Base-by-base conservation (phyloP, 2,113 vertebrate species). In the Vombatus ursinus region DNA sequence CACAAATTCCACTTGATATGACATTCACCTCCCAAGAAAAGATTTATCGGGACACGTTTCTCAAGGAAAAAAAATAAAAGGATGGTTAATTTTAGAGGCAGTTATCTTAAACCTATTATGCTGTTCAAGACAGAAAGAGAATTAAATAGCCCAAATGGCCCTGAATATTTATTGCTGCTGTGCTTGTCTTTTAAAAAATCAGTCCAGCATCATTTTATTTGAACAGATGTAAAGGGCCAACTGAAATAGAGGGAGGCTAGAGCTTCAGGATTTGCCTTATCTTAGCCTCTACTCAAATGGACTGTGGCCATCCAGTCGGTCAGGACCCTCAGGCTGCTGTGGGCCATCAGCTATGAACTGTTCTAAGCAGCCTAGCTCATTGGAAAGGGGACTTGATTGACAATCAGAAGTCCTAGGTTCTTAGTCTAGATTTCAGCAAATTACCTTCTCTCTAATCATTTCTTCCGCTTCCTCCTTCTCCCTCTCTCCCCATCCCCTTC, bases 121-220 rank as follows among this genome's bases (percentile, higher is more conserved):
- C 68, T 54, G 90, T 52, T 94, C 31, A 53, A 91, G 96, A 91
- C 54, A 24, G 94, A 95, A 95, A 89, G 90, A 93, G 92, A 93
- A 93, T 92, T 94, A 95, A 8, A 89, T 68, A 96, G 92, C 77
- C 37, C 49, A 94, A 96, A 96, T 25, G 89, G 77, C 49, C 94
- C 1, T 1, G 93, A 96, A 92, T 95, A 96, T 96, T 96, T 96
- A 95, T 68, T 95, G 57, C 89, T 52, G 26, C 50, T 94, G 37
- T 61, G 68, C 68, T 44, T 84, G 61, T 96, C 57, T 94, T 53
- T 61, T 16, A n/a, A 95, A 91, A 93, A 50, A 89, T 93, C 77
- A 52, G 68, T 8, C 47, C 8, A 51, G 94, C 37, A 92, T 54
- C n/a, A 50, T 94, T 96, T 95, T 95, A 93, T 91, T 49, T 94